Base-by-base conservation (phyloP, 35 echinoderm and acorn worm genomes). In the Anneissia japonica region DNA sequence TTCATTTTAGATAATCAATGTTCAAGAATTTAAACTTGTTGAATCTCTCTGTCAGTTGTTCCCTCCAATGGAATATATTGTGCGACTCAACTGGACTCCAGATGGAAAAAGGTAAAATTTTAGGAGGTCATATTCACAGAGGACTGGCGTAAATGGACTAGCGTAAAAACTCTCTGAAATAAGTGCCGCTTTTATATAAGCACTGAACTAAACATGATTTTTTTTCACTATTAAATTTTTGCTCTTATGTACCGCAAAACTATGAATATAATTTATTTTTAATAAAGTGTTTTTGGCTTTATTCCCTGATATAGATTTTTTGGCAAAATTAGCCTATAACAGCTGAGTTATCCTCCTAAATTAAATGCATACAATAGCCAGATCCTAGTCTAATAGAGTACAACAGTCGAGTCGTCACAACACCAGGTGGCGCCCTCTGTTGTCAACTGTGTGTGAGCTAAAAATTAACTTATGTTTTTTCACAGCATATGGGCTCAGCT, bases 21-120 rank as follows among this genome's bases (percentile, higher is more conserved):
- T 84, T 17, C 75, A 87, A 77, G 75, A 93, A 72, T 91, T 93
- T 74, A 79, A 84, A 35, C 55, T 98, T 51, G 78, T 72, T 19
- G 95, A 97, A 39, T 85, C 92, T 32, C 86, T 98, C 30, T 84
- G 87, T 41, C 85, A 79, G 40, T 39, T 88, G 11, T 98, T 98
- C 38, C 91, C 91, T 1, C 94, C 91, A 92, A 86, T 93, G 88
- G 95, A 98, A 80, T 98, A 98, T 80, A 98, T 93, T 30, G 86
- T 92, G 19, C 46, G 95, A 32, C 74, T 93, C 28, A 92, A 84
- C 56, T 98, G 95, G 95, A 98, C 95, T 73, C 91, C 91, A 77
- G 87, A 93, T 88, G 95, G 95, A 14, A 91, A 91, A 84, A 90
- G 91, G 95, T 98, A 89, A 93, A n/a, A n/a, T n/a, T n/a, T n/a